Base-by-base conservation (phyloP, 2,113 vertebrate genomes). In the Aythya baeri region DNA sequence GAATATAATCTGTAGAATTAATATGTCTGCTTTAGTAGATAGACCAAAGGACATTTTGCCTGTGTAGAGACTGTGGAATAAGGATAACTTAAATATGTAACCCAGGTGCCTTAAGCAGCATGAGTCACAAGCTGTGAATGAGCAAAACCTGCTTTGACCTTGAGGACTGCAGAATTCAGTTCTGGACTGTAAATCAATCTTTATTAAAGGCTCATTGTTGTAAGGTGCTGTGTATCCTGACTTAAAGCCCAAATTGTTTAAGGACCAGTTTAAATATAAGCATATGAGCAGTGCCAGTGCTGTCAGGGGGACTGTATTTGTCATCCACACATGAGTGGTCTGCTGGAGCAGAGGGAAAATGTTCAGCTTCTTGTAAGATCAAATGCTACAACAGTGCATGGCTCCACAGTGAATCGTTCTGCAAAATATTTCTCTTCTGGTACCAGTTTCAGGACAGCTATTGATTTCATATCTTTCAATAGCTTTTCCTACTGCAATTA, bases 381-480 rank as follows among this genome's bases (percentile, higher is more conserved):
- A 89, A 79, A 63, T 82, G 31, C 70, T 89, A 52, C 32, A 44
- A 84, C 62, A 92, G 20, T 43, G 27, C 3, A 1, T 77, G 71
- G 55, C 41, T 85, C 68, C n/a, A 32, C 41, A 77, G 50, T 91
- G 82, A 86, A 65, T 89, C 0, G 0, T 41, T 84, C 20, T 70
- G n/a, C 82, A 95, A 94, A 96, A 83, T 94, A 85, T 91, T 94
- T 95, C 62, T 87, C 46, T 92, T 82, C 44, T 58, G 18, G 8
- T 93, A 93, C 54, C 59, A 86, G 21, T 94, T 93, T 96, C 71
- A 91, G 81, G 78, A 89, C 67, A 92, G 83, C 20, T 97, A 95
- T 95, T 96, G 91, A 95, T 93, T 95, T 96, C 46, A 74, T 36
- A 89, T 92, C 41, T 92, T 88, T 89, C 67, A 62, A 62, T 91